Base-by-base conservation (phyloP, 1,140 invertebrate genomes). In the Kradibia gibbosae region DNA sequence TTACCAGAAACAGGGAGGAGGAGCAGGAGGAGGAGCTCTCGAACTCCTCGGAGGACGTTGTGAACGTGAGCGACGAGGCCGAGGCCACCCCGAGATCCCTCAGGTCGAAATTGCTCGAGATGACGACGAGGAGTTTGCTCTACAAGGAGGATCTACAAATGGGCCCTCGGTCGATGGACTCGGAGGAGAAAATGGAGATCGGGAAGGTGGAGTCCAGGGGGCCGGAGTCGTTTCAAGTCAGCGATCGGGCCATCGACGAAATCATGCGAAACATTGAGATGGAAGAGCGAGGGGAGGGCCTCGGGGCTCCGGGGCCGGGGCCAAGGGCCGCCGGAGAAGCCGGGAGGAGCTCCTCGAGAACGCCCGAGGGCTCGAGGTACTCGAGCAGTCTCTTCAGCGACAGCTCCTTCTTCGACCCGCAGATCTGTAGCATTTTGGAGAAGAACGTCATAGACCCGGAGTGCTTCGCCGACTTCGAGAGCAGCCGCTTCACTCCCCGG, bases 301-400 rank as follows among this genome's bases (percentile, higher is more conserved):
- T 60, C 20, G n/a, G n/a, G n/a, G 1, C 72, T 60, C 2, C 3
- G n/a, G 39, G 28, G 11, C 67, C 57, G 4, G n/a, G 57, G n/a
- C 34, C 77, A 1, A 45, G 53, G 17, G n/a, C 50, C 17, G 13
- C 42, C 8, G 20, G 15, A 10, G 62, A 72, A 25, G 20, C 15
- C 1, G 17, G 55, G 28, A 34, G 45, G 55, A 78, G 39, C 72
- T 57, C 22, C 65, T 53, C 8, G 50, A 22, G 81, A 15, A n/a
- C 11, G 20, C 74, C 81, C 11, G 57, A 15, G 2, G 34, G 8
- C 7, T 82, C 76, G 0, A 78, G 31, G 20, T 60, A 28, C 72
- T 85, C 85, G 0, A 91, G 90, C 0, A 89, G 85, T 83, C 48
- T 91, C 39, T 91, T 91, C 39, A 87, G 85, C 15, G 89, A 91